Percentiles rank a stretch among this genome's conserved stretches.
Evolutionary conservation across 2,888 invertebrate genomes (phyloP).

Genomic region (Nemurella pictetii): DNA sequence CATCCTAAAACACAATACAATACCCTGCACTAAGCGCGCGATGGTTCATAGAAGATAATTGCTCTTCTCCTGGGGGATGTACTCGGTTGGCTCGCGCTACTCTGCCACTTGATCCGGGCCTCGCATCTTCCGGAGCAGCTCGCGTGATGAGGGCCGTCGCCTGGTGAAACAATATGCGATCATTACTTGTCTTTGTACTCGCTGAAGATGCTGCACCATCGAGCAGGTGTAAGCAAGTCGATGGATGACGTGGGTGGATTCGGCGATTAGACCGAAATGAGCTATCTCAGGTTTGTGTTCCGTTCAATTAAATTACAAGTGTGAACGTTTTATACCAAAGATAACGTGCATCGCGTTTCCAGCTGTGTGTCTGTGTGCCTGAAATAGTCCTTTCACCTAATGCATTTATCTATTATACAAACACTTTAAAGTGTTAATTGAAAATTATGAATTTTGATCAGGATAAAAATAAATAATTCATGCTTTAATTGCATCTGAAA

Average conservation of each 20-base stretch:
- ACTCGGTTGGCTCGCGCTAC: background rate
- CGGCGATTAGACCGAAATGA: background rate
- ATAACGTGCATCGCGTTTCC: background rate
- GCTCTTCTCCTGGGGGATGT: background rate
- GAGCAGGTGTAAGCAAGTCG: conserved; percentile 3
- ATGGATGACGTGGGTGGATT: conserved; percentile 11
- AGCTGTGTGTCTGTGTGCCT: background rate
- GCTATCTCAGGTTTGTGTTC: too few relatives aligned
- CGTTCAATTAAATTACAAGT: background rate
- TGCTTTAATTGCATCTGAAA: conserved; percentile 9
- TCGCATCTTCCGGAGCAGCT: background rate
- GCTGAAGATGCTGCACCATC: background rate
- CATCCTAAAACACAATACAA: conserved; percentile 24
- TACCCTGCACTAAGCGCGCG: background rate
- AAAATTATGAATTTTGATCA: conserved; percentile 24
- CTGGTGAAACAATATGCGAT: conserved; percentile 19
- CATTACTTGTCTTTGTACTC: background rate
- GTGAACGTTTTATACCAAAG: background rate
- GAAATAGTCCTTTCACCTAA: background rate
- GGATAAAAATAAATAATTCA: conserved; percentile 10
- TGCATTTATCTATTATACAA: conserved; percentile 8
- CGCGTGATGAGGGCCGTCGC: background rate
- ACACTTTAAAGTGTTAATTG: conserved; percentile 21
- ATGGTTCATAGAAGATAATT: background rate
- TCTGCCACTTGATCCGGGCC: background rate